A percentile compares a stretch with the other conserved stretches of the same genome.
Conservation (phyloP, 53 echinoderm and acorn worm genomes). For the Luidia sarsii region DNA sequence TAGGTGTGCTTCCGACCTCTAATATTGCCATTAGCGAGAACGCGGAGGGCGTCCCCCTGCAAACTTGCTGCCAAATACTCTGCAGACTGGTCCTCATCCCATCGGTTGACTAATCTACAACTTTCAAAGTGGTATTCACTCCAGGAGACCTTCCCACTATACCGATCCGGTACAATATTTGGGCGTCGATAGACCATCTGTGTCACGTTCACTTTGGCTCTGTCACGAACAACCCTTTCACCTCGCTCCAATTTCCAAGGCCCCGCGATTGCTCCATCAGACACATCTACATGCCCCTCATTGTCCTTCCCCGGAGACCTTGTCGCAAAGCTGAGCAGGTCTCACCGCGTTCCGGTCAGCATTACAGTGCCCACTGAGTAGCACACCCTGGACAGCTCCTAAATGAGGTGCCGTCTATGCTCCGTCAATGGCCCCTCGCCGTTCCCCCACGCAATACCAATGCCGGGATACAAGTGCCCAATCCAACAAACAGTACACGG, state of each 20-base stretch:
- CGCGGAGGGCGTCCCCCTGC: not conserved
- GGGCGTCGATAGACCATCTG: conserved; percentile 1
- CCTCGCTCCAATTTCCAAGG: not conserved
- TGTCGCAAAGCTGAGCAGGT: not conserved
- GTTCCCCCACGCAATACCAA: too few relatives aligned
- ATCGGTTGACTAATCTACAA: conserved; percentile 12
- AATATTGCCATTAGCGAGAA: not conserved
- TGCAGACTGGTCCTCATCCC: conserved; percentile 11
- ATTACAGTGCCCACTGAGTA: too few relatives aligned
- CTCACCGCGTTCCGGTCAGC: too few relatives aligned
- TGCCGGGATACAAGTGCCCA: too few relatives aligned
- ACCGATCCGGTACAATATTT: conserved; percentile 29
- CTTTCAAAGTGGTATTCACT: conserved; percentile 34
- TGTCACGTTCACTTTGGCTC: too few relatives aligned
- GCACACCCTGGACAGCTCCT: too few relatives aligned
- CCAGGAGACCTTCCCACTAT: conserved; percentile 38
- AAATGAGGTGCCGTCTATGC: too few relatives aligned
- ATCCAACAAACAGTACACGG: too few relatives aligned
- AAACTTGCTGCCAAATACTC: conserved; percentile 19
- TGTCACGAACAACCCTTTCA: not conserved
- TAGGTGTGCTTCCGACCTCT: not conserved
- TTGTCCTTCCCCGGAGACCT: not conserved
- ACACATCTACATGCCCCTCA: not conserved
- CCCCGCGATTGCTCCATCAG: not conserved
- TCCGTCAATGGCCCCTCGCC: too few relatives aligned